A percentile compares a stretch with the other conserved stretches of the same genome.
phyloP scores from a whole-genome alignment of 2,113 vertebrate species.

The Saimiri boliviensis region DNA sequence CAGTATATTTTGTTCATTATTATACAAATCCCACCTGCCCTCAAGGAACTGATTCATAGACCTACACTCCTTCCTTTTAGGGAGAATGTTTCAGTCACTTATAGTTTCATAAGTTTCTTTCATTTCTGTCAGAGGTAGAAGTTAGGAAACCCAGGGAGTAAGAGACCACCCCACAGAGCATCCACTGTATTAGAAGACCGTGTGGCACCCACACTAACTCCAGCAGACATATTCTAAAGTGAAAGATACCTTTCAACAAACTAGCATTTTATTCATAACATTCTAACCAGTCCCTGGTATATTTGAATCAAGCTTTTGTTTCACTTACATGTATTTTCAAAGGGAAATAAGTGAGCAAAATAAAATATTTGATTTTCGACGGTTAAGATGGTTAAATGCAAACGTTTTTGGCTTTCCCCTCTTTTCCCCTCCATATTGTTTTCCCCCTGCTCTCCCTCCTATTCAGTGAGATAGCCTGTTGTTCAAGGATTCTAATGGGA shows the following conservation, averaged over 20 bases:
- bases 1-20: neutral
- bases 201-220: neutral
- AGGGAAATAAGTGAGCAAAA: constrained; percentile 63
- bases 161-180: neutral
- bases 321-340: constrained; percentile 58
- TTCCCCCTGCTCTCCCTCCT: neutral
- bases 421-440: neutral
- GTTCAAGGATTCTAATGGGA: neutral
- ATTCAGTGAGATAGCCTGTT: neutral
- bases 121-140: neutral
- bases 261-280: neutral
- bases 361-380: constrained; percentile 69
- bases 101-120: neutral
- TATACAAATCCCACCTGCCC: neutral
- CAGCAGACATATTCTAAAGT: neutral
- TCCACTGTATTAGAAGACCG: neutral
- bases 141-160: neutral
- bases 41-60: neutral
- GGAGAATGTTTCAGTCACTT: neutral
- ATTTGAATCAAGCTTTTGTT: constrained; percentile 66
- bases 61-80: neutral
- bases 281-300: neutral
- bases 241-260: constrained; percentile 22
- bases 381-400: constrained; percentile 57
- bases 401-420: neutral